Conservation (phyloP, 2,797 vertebrate species). For the Choloepus didactylus region DNA sequence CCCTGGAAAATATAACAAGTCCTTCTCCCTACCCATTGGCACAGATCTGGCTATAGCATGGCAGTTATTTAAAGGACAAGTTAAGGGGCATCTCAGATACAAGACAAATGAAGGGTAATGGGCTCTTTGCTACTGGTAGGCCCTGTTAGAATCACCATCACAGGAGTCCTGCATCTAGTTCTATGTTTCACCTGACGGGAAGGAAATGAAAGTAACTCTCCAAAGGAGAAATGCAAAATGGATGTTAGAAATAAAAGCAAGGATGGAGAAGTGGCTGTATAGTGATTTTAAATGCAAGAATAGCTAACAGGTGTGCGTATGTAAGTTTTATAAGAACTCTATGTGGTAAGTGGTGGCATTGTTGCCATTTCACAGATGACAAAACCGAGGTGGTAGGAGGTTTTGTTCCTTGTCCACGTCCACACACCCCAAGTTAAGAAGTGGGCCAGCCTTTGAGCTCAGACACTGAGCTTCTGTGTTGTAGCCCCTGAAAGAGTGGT, state of each 20-base stretch:
- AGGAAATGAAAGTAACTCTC: not conserved
- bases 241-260: not conserved
- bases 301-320: rapidly evolving
- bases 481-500: too few species aligned
- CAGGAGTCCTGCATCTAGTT: not conserved
- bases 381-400: not conserved
- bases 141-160: not conserved
- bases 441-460: not conserved
- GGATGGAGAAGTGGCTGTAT: not conserved
- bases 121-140: not conserved
- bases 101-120: not conserved
- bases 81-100: not conserved
- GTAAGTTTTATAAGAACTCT: not conserved
- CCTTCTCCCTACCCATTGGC: not conserved
- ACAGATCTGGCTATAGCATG: not conserved
- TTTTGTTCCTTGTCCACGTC: not conserved
- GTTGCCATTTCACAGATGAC: not conserved
- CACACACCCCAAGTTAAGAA: not conserved
- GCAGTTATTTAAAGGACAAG: not conserved
- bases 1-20: not conserved
- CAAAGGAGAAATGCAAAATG: not conserved
- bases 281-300: not conserved
- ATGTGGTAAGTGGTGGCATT: too few species aligned
- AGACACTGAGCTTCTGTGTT: not conserved
- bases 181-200: not conserved